Percentiles rank a stretch among this genome's conserved stretches.
phyloP scores from a whole-genome alignment of 2,888 invertebrate genomes.

The Caenorhabditis sinica region DNA sequence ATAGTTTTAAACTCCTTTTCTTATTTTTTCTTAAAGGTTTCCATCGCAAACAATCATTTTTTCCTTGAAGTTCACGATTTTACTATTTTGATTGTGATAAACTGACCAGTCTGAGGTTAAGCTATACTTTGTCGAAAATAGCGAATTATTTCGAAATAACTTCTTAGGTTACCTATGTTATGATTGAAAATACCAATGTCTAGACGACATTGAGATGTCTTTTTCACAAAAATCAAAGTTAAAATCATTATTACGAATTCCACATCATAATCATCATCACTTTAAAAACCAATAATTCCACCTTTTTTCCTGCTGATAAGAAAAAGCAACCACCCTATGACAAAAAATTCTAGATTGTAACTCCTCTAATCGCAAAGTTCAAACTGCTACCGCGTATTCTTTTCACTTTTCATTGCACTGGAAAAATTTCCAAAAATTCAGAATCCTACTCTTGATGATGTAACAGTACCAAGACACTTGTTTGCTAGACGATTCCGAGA shows the following conservation, averaged over 20 bases:
- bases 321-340: slow-evolving; percentile 11
- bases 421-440: neutral
- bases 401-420: neutral
- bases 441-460: slow-evolving; percentile 5
- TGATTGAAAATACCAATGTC: no score
- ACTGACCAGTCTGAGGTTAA: no score
- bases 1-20: neutral
- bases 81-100: no score
- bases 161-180: no score
- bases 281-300: slow-evolving; percentile 8
- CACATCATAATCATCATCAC: slow-evolving; percentile 10
- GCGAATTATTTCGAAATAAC: no score
- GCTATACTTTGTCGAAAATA: no score
- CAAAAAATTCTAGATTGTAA: slow-evolving; percentile 5
- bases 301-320: slow-evolving; percentile 11
- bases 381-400: slow-evolving; percentile 8
- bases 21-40: neutral
- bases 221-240: neutral
- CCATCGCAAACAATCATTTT: neutral
- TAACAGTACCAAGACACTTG: neutral
- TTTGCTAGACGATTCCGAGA: neutral
- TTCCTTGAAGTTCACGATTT: no score
- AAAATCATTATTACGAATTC: slow-evolving; percentile 14
- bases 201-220: no score
- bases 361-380: neutral